phyloP scores from a whole-genome alignment of 2,888 invertebrate genomes.

The Tipula unca region DNA sequence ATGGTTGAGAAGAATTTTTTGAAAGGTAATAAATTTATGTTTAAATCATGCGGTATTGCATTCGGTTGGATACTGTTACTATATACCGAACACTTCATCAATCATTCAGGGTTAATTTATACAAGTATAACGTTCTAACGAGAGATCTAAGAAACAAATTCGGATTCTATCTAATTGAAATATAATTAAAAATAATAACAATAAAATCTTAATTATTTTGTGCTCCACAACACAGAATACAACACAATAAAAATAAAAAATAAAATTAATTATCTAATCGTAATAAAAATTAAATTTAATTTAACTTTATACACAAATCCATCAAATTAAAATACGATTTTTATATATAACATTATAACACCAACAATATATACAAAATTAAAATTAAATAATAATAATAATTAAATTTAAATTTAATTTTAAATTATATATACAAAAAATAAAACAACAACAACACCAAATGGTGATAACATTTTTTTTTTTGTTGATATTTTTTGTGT shows the following conservation, averaged over 20 bases:
- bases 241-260: not conserved
- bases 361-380: not conserved
- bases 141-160: not conserved
- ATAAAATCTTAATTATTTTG: not conserved
- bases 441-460: not conserved
- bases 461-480: not conserved
- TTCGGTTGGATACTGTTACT: not conserved
- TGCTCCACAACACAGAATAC: not conserved
- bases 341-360: not conserved
- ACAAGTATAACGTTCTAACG: not conserved
- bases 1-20: not conserved
- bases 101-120: not conserved
- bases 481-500: not conserved
- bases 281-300: not conserved
- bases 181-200: not conserved
- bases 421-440: not conserved
- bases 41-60: not conserved
- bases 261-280: not conserved
- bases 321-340: conserved; percentile 14
- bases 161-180: not conserved
- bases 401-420: conserved; percentile 14
- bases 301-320: not conserved
- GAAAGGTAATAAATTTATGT: not conserved
- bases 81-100: not conserved
- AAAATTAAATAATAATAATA: conserved; percentile 14